phyloP scores from a whole-genome alignment of 2,888 invertebrate genomes.

The Calliopum simillimum region DNA sequence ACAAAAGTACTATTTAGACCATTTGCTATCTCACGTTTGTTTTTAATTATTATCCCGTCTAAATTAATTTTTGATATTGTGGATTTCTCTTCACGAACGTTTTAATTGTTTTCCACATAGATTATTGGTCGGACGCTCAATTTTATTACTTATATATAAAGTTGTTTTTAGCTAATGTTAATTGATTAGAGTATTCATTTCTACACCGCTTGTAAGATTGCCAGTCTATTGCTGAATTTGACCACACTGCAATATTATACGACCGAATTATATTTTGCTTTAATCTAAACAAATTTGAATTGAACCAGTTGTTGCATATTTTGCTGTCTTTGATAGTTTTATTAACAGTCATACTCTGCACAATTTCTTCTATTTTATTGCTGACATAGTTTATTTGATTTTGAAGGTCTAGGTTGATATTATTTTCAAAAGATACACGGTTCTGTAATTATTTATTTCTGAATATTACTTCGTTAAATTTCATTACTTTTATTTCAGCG shows the following conservation, averaged over 20 bases:
- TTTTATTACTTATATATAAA: not conserved
- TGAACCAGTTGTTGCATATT: slow-evolving; percentile 2
- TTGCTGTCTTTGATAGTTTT: not conserved
- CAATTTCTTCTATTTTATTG: not conserved
- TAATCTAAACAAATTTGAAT: not conserved
- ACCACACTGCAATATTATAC: not conserved
- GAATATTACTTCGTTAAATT: slow-evolving; percentile 8
- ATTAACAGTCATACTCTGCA: not conserved
- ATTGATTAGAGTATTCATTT: slow-evolving; percentile 6
- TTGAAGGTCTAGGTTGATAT: not conserved
- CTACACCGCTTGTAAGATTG: not conserved
- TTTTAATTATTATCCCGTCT: not conserved
- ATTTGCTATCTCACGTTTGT: too few relatives aligned
- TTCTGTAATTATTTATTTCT: slow-evolving; percentile 1
- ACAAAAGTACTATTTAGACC: not conserved
- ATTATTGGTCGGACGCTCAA: slow-evolving; percentile 1
- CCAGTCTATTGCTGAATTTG: not conserved
- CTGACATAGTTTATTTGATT: not conserved
- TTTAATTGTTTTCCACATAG: slow-evolving; percentile 7
- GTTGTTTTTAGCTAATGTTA: not conserved
- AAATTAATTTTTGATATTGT: not conserved
- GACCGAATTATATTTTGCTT: not conserved
- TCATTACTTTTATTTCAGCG: not conserved
- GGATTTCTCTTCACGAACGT: not conserved
- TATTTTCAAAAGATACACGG: not conserved